Evolutionary conservation across 1,140 invertebrate species (phyloP), one percentile per base, ranked within the genome.

Genomic region (Zaprionus inermis): DNA sequence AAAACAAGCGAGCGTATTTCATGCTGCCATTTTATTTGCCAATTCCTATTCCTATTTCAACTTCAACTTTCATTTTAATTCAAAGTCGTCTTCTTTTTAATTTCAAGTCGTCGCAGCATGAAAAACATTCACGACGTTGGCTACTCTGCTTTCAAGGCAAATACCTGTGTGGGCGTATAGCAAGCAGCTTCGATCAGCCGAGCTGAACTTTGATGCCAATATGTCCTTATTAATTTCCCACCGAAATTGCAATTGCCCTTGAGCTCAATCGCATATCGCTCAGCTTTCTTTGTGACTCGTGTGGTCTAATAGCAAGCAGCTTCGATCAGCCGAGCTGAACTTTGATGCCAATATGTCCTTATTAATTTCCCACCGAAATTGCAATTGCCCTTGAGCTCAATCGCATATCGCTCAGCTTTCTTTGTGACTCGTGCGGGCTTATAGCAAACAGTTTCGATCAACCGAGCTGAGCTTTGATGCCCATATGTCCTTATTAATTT

Each of bases 1-100:
- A 65, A 78, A 84, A 86, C 71, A 72, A 73, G 76, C 57, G 79
- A 86, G 44, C 44, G 44, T 49, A 82, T 84, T 86, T 81, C 78
- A 86, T 85, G 82, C 82, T 88, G 79, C 83, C 82, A 86, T 86
- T 82, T 83, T 83, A 81, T 83, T 83, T 76, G 67, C 67, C 80
- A 79, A 83, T 83, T 82, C 52, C 52, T 65, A 65, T 65, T 81
- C 76, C 81, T 80, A 70, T 79, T 80, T 72, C 68, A 82, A 82
- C 78, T 88, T 88, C 56, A 79, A 81, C 56, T 68, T 49, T 12
- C 65, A 60, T 60, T 72, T 72, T 59, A 72, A 67, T 59, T 67
- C 70, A 59, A 68, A 67, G 71, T 67, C 79, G 72, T 76, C 65
- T 30, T 41, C 76, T 85, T 82, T 83, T 88, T 86, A 82, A 88